Evolutionary conservation across 2,113 vertebrate genomes (phyloP), one percentile per base, ranked within the genome.

Genomic region (Hemichromis elongatus): DNA sequence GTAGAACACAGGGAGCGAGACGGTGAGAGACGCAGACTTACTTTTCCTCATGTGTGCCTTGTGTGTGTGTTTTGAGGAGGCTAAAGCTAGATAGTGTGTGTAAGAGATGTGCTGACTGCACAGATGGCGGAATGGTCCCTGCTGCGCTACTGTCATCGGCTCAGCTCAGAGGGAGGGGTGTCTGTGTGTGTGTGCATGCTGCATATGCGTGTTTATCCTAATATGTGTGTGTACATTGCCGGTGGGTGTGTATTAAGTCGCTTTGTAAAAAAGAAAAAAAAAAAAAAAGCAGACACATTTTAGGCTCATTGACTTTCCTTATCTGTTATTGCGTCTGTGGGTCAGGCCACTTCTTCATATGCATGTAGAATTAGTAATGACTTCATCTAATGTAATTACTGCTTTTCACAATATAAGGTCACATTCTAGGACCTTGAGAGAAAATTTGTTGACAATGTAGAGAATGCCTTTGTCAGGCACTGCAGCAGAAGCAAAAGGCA

Each of bases 91-190:
- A 63, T 56, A 78, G 85, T 83, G 90, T 93, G 88, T 91, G 75
- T 91, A 89, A 94, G 91, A 84, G 95, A 95, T 95, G 94, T 92
- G 86, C 89, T 90, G 92, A 93, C 93, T 93, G 95, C 95, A 94
- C 96, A 96, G 95, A 95, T 96, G 95, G 95, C 92, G 89, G 86
- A 95, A 90, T 88, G 82, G 93, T 95, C 90, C 95, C 95, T 92
- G 94, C 95, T 95, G 95, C 54, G 95, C 87, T 88, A 92, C 93
- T 95, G 95, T 95, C 95, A 95, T 93, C 89, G 61, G 57, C 93
- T 92, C 87, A 79, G 82, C 88, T 93, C 88, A 68, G 57, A 88
- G 85, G 81, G 89, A 83, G 92, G 86, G 84, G 86, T 75, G 80
- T 45, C 57, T 80, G 79, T 61, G 80, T 35, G 70, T 55, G 52